A percentile compares a stretch with the other conserved stretches of the same genome.
Evolutionary conservation across 2,113 vertebrate genomes (phyloP).

Genomic region (Anguilla japonica): DNA sequence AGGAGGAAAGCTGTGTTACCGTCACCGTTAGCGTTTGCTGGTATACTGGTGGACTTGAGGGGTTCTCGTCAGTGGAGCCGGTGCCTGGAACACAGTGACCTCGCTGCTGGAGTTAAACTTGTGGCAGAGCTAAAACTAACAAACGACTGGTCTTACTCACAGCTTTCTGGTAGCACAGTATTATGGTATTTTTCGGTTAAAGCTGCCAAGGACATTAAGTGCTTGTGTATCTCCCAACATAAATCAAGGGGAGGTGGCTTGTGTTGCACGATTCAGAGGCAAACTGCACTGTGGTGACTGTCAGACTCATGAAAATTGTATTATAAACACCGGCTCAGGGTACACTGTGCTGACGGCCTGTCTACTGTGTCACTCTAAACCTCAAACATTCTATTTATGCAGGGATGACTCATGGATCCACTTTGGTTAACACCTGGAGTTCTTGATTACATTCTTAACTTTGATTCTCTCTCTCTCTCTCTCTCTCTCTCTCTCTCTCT

Average conservation of each 20-base stretch:
- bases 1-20: background rate
- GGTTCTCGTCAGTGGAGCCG: constrained; percentile 17
- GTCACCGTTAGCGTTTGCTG: background rate
- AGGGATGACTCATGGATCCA: background rate
- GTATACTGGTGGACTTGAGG: background rate
- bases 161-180: background rate
- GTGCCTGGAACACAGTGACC: background rate
- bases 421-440: background rate
- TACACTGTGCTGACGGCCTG: background rate
- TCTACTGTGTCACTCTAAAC: background rate
- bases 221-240: background rate
- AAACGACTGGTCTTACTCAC: background rate
- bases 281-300: background rate
- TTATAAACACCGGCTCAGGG: background rate
- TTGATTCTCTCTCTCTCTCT: background rate
- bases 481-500: background rate
- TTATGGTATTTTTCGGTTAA: constrained; percentile 8
- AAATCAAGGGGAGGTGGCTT: background rate
- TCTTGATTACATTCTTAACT: background rate
- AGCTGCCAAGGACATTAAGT: constrained; percentile 17
- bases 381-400: background rate
- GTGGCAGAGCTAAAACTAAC: constrained; percentile 7
- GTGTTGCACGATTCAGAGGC: background rate
- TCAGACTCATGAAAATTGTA: background rate
- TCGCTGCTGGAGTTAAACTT: background rate